These are phyloP conservation scores for Dromas ardeola DNA, from an alignment of 2,113 vertebrate genomes.

Conservation along the genomic window DNA sequence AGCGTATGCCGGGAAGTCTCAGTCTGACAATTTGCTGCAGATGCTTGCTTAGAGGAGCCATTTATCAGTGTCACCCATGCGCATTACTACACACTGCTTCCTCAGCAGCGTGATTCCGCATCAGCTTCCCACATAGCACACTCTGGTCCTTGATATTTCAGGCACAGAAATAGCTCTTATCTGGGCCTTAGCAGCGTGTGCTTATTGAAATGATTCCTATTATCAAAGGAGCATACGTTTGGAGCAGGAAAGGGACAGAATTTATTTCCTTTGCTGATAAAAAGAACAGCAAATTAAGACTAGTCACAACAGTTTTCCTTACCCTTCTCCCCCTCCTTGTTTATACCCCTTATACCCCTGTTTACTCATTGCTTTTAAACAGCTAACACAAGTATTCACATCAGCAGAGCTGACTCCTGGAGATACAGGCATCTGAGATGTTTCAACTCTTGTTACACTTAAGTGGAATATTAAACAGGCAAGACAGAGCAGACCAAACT, in stretches of 20 bases:
- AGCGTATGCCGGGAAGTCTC: slow-evolving; percentile 49
- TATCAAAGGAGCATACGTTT: not conserved
- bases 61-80: slow-evolving; percentile 60
- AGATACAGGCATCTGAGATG: slow-evolving; percentile 12
- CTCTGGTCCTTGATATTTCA: slow-evolving; percentile 26
- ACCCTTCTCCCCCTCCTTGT: not conserved
- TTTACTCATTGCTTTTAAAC: slow-evolving; percentile 28
- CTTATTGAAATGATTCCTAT: slow-evolving; percentile 9
- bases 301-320: not conserved
- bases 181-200: not conserved
- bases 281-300: not conserved
- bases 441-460: slow-evolving; percentile 46
- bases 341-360: not conserved
- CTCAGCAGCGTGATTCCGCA: not conserved
- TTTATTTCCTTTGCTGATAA: not conserved
- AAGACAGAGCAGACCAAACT: slow-evolving; percentile 8
- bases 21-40: slow-evolving; percentile 17
- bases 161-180: slow-evolving; percentile 46
- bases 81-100: slow-evolving; percentile 5
- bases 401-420: not conserved
- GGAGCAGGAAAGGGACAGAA: not conserved
- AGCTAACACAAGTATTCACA: slow-evolving; percentile 18
- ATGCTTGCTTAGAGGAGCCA: slow-evolving; percentile 25
- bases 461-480: slow-evolving; percentile 53
- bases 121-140: not conserved